Evolutionary conservation across 2,113 vertebrate genomes (phyloP), one percentile per base, ranked within the genome.

Genomic region (Formicarius rufipectus): DNA sequence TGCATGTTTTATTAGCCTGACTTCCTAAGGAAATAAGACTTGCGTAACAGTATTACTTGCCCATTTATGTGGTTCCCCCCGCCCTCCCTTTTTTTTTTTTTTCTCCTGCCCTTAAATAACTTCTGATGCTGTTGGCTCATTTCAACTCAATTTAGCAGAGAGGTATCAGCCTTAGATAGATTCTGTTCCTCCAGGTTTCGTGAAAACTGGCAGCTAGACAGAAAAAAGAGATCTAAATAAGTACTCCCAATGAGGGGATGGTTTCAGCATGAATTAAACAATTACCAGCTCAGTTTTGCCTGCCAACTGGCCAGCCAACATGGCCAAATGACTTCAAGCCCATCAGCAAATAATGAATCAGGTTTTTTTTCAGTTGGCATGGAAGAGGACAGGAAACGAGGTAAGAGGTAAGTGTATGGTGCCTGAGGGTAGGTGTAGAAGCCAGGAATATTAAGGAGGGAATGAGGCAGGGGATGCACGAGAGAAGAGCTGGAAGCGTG

Each of bases 211-310:
- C 95, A 95, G 39, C 59, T 67, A 92, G 67, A 71, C 68, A 93
- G 39, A 6, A 24, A 89, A 84, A 83, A 64, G 52, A 90, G 72
- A 92, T 33, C 79, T 95, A 84, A 93, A 85, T 85, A 77, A 85
- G 52, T 86, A 74, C 64, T 90, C 19, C 14, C 67, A 81, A 55
- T 44, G 64, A 95, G 27, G 30, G 72, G 68, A 90, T 56, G 50
- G 60, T 92, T 97, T 94, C 89, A 55, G 35, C 1, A 20, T 47
- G 68, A 92, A 89, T 86, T 90, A 97, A 93, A 93, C 84, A 93
- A 95, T 95, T 96, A 95, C 80, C 73, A 89, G 68, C 60, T 90
- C 68, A 88, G 35, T 95, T 96, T 95, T 89, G 14, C 78, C 59
- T 93, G 90, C 94, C 95, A 96, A 69, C 95, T 96, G 89, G 91